A percentile compares a stretch with the other conserved stretches of the same genome.
These are phyloP conservation scores for Oncorhynchus gorbuscha DNA, from an alignment of 2,113 vertebrate species.

Conservation along the genomic window DNA sequence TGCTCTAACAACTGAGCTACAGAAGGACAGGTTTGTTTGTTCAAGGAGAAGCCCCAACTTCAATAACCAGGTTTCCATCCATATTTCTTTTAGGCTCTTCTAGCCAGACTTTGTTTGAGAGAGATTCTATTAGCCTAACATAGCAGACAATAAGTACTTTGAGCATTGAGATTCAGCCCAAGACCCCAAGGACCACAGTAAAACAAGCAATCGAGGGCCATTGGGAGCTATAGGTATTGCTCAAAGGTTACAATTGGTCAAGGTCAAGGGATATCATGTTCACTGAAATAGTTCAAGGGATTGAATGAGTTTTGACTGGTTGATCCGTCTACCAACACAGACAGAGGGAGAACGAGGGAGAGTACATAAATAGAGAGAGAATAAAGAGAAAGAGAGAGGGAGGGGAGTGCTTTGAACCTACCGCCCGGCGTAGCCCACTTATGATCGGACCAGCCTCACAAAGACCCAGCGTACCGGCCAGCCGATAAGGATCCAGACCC, in stretches of 20 bases:
- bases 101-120: too few species aligned
- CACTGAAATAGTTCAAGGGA: slow-evolving; percentile 80
- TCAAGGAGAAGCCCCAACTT: too few species aligned
- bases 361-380: slow-evolving; percentile 1
- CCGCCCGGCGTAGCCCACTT: slow-evolving; percentile 75
- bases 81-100: too few species aligned
- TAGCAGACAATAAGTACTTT: neutral
- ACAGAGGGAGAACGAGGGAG: slow-evolving; percentile 17
- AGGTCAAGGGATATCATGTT: slow-evolving; percentile 79
- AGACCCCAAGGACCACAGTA: slow-evolving; percentile 70
- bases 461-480: slow-evolving; percentile 64
- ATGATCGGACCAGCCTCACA: slow-evolving; percentile 75
- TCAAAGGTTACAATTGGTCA: slow-evolving; percentile 71
- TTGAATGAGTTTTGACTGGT: slow-evolving; percentile 79
- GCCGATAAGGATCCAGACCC: slow-evolving; percentile 84
- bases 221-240: slow-evolving; percentile 63
- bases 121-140: too few species aligned
- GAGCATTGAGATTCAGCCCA: slow-evolving; percentile 23
- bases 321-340: slow-evolving; percentile 72
- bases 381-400: slow-evolving; percentile 18
- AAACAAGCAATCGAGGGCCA: slow-evolving; percentile 68
- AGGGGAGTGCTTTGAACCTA: slow-evolving; percentile 80
- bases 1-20: too few species aligned
- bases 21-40: too few species aligned
- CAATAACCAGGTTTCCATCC: too few species aligned